phyloP scores from a whole-genome alignment of 2,113 vertebrate species.

The Axis porcinus region DNA sequence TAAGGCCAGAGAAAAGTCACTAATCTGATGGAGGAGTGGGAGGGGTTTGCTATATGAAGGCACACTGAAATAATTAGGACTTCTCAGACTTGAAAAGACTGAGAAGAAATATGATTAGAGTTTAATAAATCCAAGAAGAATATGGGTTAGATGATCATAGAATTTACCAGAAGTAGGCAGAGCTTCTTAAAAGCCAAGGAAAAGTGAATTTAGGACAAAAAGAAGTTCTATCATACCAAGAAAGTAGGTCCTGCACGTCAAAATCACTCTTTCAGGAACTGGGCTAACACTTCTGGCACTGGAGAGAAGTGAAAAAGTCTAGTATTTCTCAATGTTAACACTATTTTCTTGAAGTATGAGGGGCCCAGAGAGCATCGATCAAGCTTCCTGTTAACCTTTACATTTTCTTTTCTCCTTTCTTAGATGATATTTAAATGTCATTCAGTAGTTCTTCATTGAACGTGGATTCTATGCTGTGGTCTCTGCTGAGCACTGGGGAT shows the following conservation, averaged over 20 bases:
- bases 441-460: neutral
- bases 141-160: constrained; percentile 15
- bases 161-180: constrained; percentile 23
- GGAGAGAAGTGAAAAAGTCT: neutral
- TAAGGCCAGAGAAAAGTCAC: neutral
- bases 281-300: neutral
- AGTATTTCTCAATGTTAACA: neutral
- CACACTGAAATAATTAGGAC: constrained; percentile 36
- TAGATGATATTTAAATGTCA: neutral
- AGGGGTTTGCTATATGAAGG: neutral
- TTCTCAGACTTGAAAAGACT: constrained; percentile 7
- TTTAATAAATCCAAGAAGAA: constrained; percentile 33
- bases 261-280: neutral
- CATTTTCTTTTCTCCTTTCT: neutral
- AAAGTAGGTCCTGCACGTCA: neutral
- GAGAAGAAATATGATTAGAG: constrained; percentile 21
- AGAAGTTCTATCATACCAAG: neutral
- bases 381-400: neutral
- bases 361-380: neutral
- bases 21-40: neutral
- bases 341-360: neutral
- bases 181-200: neutral
- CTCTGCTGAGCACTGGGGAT: neutral
- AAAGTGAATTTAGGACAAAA: neutral
- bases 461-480: neutral